Base-by-base conservation (phyloP, 2,113 vertebrate genomes). In the Oriolus oriolus region DNA sequence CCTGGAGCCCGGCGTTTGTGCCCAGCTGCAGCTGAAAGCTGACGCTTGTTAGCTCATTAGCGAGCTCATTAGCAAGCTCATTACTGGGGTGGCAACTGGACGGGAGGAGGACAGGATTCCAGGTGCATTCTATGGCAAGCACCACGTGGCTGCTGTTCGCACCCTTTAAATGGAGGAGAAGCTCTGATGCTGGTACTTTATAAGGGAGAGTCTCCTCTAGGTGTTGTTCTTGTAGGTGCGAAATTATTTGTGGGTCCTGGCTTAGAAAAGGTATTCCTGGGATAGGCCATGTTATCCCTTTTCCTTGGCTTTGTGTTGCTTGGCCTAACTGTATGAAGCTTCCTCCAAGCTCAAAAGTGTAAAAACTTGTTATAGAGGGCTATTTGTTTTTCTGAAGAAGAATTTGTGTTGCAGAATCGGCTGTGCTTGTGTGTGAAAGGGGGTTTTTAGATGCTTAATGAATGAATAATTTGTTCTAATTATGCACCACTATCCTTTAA, bases 211-310 rank as follows among this genome's bases (percentile, higher is more conserved):
- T 19, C 1, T 21, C 0, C 3, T 2, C 0, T 1, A 2, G 6
- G 2, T 27, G 13, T 4, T 24, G 7, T 4, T 1, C 1, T 16
- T 28, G 13, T 0, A 24, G 5, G 6, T 8, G 2, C 0, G 1
- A 13, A 6, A 7, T 1, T 41, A 41, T 3, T 0, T 1, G 11
- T 4, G 4, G 2, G 0, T 17, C 0, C 8, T 23, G 11, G 3
- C 0, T 44, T 45, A 13, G 53, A 17, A 26, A 13, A n/a, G 8
- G 24, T 21, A 1, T 49, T 63, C 0, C 16, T 53, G 19, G 10
- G 5, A 11, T 1, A 4, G 41, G 9, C 2, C 27, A 0, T 14
- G 6, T 16, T 42, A 4, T 33, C 0, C 1, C 1, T 52, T 60
- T 45, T 27, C 3, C 3, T 24, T 74, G 10, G 0, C 6, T 65